A percentile compares a stretch with the other conserved stretches of the same genome.
Conservation (phyloP, 2,888 invertebrate genomes). For the Leucophenga maculata region DNA sequence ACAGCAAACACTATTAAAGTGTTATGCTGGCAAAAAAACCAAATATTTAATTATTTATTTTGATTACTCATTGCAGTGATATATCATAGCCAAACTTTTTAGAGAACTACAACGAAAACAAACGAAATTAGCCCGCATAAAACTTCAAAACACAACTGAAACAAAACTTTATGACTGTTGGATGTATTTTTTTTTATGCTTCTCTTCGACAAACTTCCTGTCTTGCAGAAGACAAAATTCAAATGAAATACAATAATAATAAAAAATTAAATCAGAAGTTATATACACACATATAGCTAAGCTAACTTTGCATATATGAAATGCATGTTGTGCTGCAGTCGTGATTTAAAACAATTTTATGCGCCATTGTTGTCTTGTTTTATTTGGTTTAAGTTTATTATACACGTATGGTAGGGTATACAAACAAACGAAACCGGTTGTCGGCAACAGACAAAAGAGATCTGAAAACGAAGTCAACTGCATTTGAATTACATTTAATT, state of each 20-base stretch:
- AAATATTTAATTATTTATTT: constrained; percentile 20
- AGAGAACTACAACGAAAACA: no score
- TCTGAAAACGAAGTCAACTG: constrained; percentile 8
- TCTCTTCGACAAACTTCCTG: no score
- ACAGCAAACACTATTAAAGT: no score
- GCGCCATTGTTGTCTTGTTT: constrained; percentile 11
- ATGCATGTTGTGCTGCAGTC: constrained; percentile 24
- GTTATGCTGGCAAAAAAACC: no score
- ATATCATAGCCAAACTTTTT: not conserved
- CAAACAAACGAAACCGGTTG: constrained; percentile 13
- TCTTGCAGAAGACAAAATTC: no score
- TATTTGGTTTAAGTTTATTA: not conserved
- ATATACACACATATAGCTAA: not conserved
- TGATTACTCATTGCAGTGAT: constrained; percentile 13
- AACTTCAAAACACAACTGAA: no score
- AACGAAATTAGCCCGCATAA: no score
- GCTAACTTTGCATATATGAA: not conserved
- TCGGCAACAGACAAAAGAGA: constrained; percentile 6
- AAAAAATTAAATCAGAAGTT: no score
- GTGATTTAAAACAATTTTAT: constrained; percentile 28
- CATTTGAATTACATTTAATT: constrained; percentile 58
- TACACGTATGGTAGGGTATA: no score
- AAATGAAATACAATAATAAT: no score
- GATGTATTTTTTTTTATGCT: no score
- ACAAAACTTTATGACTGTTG: no score